A percentile compares a stretch with the other conserved stretches of the same genome.
Conservation (phyloP, 1,140 invertebrate genomes). For the Drosophila trapezifrons region DNA sequence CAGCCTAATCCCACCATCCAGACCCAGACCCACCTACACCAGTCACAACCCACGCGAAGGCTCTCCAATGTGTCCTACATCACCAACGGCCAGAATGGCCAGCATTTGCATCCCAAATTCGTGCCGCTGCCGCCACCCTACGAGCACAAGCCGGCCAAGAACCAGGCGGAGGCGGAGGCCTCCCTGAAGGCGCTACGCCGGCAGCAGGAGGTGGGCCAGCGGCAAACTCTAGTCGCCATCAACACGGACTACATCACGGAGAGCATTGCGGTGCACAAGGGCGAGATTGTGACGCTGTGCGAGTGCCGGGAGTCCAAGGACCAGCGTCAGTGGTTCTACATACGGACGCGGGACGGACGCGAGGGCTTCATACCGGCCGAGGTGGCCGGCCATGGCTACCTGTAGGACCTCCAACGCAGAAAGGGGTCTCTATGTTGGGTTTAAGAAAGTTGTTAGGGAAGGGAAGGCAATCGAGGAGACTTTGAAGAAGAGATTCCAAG, state of each 20-base stretch:
- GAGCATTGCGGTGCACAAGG: constrained; percentile 88
- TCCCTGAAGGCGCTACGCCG: constrained; percentile 39
- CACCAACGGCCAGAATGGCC: constrained; percentile 80
- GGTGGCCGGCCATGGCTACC: constrained; percentile 89
- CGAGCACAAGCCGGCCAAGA: constrained; percentile 35
- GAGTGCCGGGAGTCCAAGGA: constrained; percentile 85
- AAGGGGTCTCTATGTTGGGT: neutral
- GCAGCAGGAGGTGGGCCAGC: constrained; percentile 40
- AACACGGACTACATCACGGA: constrained; percentile 87
- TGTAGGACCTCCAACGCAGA: constrained; percentile 84
- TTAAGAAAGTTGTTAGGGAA: no score
- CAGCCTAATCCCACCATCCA: constrained; percentile 11
- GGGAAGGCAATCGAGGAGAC: no score
- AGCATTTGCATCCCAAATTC: constrained; percentile 78
- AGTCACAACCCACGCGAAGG: constrained; percentile 42
- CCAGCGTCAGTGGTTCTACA: constrained; percentile 89
- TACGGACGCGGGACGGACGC: constrained; percentile 87
- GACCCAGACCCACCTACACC: constrained; percentile 45
- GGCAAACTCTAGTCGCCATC: constrained; percentile 88
- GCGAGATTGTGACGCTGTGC: constrained; percentile 90
- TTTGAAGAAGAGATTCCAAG: no score
- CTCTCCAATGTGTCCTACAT: constrained; percentile 73
- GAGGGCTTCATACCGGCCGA: constrained; percentile 92
- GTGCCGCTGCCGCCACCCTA: constrained; percentile 25
- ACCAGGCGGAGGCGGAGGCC: constrained; percentile 22